Percentiles rank a stretch among this genome's conserved stretches.
Evolutionary conservation across 2,888 invertebrate species (phyloP).

Genomic region (Xestia sexstrigata): DNA sequence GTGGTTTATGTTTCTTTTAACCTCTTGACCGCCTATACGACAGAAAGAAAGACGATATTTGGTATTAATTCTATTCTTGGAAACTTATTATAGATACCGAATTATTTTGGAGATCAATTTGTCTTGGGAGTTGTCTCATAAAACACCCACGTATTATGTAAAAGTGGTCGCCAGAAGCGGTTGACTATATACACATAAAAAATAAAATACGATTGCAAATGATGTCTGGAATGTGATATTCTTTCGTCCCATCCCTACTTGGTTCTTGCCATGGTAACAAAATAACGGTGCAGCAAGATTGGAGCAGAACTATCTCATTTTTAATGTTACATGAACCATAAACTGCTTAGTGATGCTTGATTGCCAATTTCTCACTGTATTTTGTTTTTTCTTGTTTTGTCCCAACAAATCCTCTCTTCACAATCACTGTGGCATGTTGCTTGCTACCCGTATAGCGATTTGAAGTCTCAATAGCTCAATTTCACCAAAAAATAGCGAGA

Average conservation of each 20-base stretch:
- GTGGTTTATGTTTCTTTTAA: slow-evolving; percentile 25
- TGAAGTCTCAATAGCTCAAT: not conserved
- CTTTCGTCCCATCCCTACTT: too few relatives aligned
- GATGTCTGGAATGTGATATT: not conserved
- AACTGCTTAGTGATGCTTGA: too few relatives aligned
- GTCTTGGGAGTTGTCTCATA: not conserved
- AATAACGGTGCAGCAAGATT: not conserved
- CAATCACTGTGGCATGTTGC: not conserved
- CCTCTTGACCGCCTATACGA: slow-evolving; percentile 22
- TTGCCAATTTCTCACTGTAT: too few relatives aligned
- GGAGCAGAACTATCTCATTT: not conserved
- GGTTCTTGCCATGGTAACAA: not conserved
- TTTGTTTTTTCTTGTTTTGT: too few relatives aligned
- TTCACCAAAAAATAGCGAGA: not conserved
- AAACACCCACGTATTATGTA: not conserved
- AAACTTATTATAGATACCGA: not conserved
- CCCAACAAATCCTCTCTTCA: not conserved
- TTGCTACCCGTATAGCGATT: not conserved
- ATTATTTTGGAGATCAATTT: not conserved
- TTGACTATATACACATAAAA: not conserved
- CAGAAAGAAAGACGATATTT: not conserved
- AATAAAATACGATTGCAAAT: not conserved
- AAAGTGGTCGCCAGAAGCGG: not conserved
- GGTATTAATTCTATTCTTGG: not conserved
- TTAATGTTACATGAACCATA: too few relatives aligned